Conservation (phyloP, 1,140 invertebrate genomes). For the Ceratina calcarata region DNA sequence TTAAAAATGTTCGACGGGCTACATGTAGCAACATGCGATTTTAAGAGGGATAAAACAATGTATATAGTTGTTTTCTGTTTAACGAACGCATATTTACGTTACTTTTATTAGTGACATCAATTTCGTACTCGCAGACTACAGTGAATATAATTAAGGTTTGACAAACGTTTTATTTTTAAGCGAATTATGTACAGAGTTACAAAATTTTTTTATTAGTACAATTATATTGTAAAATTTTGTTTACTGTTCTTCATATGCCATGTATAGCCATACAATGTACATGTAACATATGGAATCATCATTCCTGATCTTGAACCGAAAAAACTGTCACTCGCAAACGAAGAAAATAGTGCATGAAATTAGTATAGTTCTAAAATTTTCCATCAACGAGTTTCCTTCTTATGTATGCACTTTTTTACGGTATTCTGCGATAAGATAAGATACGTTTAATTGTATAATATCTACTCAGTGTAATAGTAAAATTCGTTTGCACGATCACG, state of each 20-base stretch:
- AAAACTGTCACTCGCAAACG: no score
- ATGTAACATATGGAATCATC: no score
- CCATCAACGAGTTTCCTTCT: no score
- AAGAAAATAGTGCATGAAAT: no score
- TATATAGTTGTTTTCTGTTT: neutral
- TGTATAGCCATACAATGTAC: no score
- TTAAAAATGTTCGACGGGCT: neutral
- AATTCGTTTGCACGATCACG: neutral
- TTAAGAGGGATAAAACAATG: neutral
- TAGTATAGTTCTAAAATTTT: no score
- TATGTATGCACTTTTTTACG: neutral
- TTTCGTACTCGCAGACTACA: neutral
- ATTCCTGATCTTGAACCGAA: no score
- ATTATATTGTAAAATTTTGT: no score
- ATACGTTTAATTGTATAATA: neutral
- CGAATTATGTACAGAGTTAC: no score
- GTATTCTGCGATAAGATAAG: slow-evolving; percentile 29
- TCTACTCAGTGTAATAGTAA: neutral
- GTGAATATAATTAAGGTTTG: neutral
- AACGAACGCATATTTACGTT: neutral
- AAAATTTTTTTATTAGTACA: no score
- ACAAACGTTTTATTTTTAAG: neutral
- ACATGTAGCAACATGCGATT: neutral
- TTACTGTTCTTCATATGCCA: no score
- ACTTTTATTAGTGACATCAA: slow-evolving; percentile 11